A percentile compares a stretch with the other conserved stretches of the same genome.
Evolutionary conservation across 2,113 vertebrate genomes (phyloP).

Genomic region (Anolis sagrei): DNA sequence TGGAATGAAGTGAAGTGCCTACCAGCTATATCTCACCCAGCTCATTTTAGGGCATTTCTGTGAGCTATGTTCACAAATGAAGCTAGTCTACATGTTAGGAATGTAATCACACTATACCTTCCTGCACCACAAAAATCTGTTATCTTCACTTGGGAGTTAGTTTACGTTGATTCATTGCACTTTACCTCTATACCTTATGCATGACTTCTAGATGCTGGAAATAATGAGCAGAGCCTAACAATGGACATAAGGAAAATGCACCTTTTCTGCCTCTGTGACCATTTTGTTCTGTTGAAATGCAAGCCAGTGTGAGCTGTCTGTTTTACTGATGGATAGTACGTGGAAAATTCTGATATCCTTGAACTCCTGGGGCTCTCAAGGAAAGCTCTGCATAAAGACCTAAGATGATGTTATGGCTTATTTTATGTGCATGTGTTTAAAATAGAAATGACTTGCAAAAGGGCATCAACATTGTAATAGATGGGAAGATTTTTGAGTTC

Average conservation of each 20-base stretch:
- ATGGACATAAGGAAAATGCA: conserved; percentile 29
- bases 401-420: conserved; percentile 21
- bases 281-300: conserved; percentile 43
- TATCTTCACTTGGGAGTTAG: neutral
- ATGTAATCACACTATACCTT: neutral
- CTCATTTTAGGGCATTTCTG: neutral
- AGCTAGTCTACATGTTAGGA: neutral
- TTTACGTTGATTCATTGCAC: neutral
- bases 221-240: neutral
- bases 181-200: neutral
- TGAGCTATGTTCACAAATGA: neutral
- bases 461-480: neutral
- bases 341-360: neutral
- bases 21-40: neutral
- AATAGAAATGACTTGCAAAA: conserved; percentile 34
- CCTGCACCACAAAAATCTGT: neutral
- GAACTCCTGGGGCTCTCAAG: conserved; percentile 22
- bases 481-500: conserved; percentile 28
- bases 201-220: neutral
- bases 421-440: conserved; percentile 8
- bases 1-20: neutral
- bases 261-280: conserved; percentile 25
- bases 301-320: conserved; percentile 35
- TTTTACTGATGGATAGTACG: conserved; percentile 9
- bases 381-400: conserved; percentile 7